Base-by-base conservation (phyloP, 1,140 invertebrate genomes). In the Drosophila grimshawi region DNA sequence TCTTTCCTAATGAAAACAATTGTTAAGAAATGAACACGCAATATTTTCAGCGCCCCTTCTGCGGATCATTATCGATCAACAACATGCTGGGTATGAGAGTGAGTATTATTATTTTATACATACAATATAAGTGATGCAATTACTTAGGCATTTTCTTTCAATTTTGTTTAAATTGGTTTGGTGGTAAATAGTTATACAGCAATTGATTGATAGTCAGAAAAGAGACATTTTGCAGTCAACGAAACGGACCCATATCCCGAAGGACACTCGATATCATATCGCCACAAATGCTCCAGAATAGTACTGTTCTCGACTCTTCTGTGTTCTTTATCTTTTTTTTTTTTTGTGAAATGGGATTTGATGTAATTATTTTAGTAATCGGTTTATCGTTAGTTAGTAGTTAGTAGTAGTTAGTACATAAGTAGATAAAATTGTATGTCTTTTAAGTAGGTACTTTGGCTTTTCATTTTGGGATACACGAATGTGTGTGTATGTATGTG, bases 361-460 rank as follows among this genome's bases (percentile, higher is more conserved):
- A 51, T 67, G 55, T 53, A 48, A n/a, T 43, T 63, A 48, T 32
- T 63, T 48, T 33, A 35, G 29, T 49, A 60, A 11, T 39, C 49
- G 49, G 49, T 61, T 60, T 61, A 41, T 75, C 76, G 64, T 74
- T 81, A 67, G 63, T 19, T 19, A 19, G 19, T 19, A 19, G 19
- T 19, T 19, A 41, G 39, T 85, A 68, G 43, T 67, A 68, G 72
- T 80, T 19, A 19, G 19, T 19, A 19, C 2, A 67, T 43, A 67
- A 51, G 73, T 76, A 74, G 80, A 77, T 86, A 79, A 81, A 62
- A 70, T 80, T 73, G 74, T 88, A 77, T 81, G 66, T 88, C 72
- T 83, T 64, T 76, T 86, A 88, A 88, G 60, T 86, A 86, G 83
- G 83, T 86, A 86, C 83, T 88, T 86, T 86, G 83, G 83, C 83